phyloP scores from a whole-genome alignment of 2,888 invertebrate genomes.

The Timema cristinae region DNA sequence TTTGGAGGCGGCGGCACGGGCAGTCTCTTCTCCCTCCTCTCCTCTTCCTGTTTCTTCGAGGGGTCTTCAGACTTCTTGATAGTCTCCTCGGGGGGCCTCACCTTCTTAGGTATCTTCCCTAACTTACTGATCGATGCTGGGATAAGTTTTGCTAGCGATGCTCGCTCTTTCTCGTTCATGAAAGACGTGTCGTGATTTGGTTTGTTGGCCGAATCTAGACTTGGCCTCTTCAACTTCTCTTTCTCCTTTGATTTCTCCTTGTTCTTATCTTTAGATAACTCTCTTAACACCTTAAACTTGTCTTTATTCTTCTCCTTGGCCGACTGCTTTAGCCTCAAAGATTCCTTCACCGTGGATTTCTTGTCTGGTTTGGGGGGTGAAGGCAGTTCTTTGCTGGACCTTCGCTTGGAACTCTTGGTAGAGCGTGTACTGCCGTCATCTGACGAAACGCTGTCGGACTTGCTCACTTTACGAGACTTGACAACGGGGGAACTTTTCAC shows the following conservation, averaged over 20 bases:
- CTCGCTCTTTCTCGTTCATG: constrained; percentile 64
- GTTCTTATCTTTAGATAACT: constrained; percentile 30
- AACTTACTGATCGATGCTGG: constrained; percentile 67
- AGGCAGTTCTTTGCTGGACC: no score
- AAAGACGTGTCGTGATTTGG: no score
- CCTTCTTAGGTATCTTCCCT: constrained; percentile 73
- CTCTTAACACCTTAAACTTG: constrained; percentile 31
- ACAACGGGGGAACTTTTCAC: not conserved
- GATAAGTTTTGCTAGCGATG: constrained; percentile 61
- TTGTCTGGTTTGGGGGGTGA: no score
- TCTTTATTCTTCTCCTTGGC: constrained; percentile 41
- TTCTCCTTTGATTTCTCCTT: constrained; percentile 33
- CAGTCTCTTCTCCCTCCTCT: constrained; percentile 24
- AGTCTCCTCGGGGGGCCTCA: no score
- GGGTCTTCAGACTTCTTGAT: constrained; percentile 42
- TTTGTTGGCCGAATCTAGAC: constrained; percentile 37
- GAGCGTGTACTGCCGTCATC: not conserved
- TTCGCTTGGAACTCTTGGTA: no score
- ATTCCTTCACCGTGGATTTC: no score
- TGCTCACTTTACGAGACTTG: constrained; percentile 6
- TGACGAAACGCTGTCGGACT: constrained; percentile 15
- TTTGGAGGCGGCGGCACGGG: constrained; percentile 30
- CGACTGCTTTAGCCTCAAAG: not conserved
- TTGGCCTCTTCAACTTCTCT: constrained; percentile 41
- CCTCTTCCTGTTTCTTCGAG: constrained; percentile 28